Evolutionary conservation across 2,797 vertebrate genomes (phyloP).

Genomic region (Etheostoma nigrum): DNA sequence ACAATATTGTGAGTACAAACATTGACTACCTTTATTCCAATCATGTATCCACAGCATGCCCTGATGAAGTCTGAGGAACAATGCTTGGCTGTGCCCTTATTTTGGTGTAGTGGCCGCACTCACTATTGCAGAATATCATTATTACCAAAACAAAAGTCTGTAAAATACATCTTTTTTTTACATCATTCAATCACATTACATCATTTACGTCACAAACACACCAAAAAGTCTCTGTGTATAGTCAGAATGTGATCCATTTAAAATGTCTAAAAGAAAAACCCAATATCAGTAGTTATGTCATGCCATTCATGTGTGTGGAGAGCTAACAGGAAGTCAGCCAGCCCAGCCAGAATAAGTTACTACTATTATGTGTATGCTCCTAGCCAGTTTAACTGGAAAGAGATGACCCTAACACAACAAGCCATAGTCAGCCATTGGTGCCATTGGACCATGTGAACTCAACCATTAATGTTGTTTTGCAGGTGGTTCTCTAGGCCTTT

Average conservation of each 20-base stretch:
- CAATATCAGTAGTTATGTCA: background rate
- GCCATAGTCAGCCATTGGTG: too few species aligned
- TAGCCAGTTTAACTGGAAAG: background rate
- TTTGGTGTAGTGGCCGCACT: conserved; percentile 10
- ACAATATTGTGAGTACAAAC: conserved; percentile 23
- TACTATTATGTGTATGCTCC: too few species aligned
- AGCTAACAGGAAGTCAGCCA: background rate
- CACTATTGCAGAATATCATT: background rate
- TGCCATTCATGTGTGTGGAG: background rate
- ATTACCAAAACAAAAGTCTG: background rate
- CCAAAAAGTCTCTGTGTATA: background rate
- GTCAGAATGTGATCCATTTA: background rate
- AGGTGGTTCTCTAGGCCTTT: too few species aligned
- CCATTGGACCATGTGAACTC: background rate
- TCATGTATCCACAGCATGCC: background rate
- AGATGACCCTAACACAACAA: background rate
- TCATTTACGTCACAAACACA: background rate
- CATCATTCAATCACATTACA: too few species aligned
- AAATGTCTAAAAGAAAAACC: conserved; percentile 1
- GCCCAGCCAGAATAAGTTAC: background rate
- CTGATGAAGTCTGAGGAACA: background rate
- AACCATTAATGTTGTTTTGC: background rate
- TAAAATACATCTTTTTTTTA: background rate
- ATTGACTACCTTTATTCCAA: conserved; percentile 16
- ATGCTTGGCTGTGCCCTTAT: background rate